These are phyloP conservation scores for Burhinus oedicnemus DNA, from an alignment of 2,113 vertebrate species.

Conservation along the genomic window DNA sequence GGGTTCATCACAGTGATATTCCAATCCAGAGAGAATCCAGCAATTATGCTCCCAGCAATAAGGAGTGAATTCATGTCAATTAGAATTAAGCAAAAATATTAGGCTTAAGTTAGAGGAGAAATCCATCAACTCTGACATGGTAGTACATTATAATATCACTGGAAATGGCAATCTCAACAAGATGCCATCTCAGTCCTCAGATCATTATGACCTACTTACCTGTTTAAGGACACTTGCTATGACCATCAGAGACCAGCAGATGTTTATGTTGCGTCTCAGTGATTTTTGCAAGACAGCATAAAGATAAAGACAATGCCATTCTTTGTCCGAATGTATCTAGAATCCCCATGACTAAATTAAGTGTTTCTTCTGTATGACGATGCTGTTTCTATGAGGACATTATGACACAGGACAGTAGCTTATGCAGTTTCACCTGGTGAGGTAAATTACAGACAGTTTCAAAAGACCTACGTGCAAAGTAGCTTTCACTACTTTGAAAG, in stretches of 20 bases:
- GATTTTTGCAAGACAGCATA: neutral
- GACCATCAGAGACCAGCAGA: neutral
- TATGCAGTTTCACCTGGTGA: neutral
- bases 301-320: neutral
- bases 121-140: neutral
- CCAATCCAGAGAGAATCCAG: neutral
- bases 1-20: neutral
- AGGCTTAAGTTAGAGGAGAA: neutral
- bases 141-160: neutral
- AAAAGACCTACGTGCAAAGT: neutral
- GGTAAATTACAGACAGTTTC: neutral
- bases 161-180: neutral
- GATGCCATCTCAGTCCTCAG: neutral
- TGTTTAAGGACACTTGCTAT: neutral
- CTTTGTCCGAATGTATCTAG: neutral
- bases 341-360: neutral
- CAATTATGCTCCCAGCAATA: neutral
- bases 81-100: neutral
- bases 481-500: neutral
- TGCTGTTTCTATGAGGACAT: neutral
- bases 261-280: neutral
- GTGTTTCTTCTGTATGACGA: neutral
- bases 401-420: neutral
- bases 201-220: neutral
- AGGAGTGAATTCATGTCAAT: neutral